Conservation (phyloP, 2,888 invertebrate species). For the Cryptocephalus primarius region DNA sequence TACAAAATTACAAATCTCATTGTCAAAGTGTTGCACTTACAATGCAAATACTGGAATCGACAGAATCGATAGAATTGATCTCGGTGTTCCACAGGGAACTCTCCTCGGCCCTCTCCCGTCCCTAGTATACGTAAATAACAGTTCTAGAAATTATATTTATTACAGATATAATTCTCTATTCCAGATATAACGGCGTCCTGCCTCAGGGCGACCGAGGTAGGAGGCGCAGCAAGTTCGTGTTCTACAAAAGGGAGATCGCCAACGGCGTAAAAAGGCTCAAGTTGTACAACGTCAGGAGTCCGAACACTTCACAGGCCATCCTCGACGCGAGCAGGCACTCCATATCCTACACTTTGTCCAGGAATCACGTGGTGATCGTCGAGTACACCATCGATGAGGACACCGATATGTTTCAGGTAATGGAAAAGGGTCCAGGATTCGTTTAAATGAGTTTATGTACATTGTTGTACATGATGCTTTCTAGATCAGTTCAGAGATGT, state of each 20-base stretch:
- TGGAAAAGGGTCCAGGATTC: neutral
- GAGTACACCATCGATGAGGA: slow-evolving; percentile 93
- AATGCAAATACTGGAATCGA: too few species aligned
- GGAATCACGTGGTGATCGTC: slow-evolving; percentile 95
- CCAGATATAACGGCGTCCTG: slow-evolving; percentile 81
- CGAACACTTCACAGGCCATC: slow-evolving; percentile 90
- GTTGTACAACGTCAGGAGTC: slow-evolving; percentile 93
- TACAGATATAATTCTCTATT: neutral
- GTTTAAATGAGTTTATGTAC: too few species aligned
- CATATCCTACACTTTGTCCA: slow-evolving; percentile 91
- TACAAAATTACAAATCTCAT: too few species aligned
- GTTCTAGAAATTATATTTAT: too few species aligned
- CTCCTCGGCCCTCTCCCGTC: too few species aligned
- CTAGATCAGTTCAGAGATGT: too few species aligned
- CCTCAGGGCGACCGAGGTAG: slow-evolving; percentile 90
- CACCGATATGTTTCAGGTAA: slow-evolving; percentile 99
- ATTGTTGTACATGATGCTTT: too few species aligned
- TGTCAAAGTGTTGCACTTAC: too few species aligned
- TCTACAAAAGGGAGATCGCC: slow-evolving; percentile 71
- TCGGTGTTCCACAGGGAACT: too few species aligned
- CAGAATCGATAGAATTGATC: too few species aligned
- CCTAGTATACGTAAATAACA: too few species aligned
- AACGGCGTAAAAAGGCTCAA: slow-evolving; percentile 92
- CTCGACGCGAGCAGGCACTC: slow-evolving; percentile 89
- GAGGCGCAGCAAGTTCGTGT: slow-evolving; percentile 86